Conservation (phyloP, 2,888 invertebrate genomes). For the Automeris io region DNA sequence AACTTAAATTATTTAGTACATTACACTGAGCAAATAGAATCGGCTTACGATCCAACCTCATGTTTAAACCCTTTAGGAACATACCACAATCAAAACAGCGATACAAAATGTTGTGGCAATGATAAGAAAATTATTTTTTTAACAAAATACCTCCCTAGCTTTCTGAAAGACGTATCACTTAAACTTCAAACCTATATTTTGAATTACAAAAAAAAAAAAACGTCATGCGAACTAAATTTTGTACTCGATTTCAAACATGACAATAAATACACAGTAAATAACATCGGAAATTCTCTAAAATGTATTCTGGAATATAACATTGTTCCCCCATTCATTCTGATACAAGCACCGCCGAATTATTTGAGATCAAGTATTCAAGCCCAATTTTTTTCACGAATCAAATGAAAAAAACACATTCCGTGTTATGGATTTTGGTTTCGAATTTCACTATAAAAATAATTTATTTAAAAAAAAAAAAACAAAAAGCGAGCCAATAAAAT, state of each 20-base stretch:
- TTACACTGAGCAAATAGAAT: conserved; percentile 4
- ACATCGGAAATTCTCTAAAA: background rate
- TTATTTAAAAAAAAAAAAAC: conserved; percentile 42
- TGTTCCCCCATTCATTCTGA: conserved; percentile 22
- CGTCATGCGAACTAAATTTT: background rate
- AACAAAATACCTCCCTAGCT: conserved; percentile 57
- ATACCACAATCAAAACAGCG: conserved; percentile 18
- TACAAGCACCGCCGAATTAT: conserved; percentile 43
- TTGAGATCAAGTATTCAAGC: conserved; percentile 71
- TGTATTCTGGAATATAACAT: background rate
- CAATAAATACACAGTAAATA: background rate
- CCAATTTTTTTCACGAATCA: conserved; percentile 49
- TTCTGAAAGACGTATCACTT: background rate
- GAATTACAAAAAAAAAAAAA: background rate
- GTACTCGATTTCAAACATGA: background rate
- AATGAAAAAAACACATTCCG: conserved; percentile 44
- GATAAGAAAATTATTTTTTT: conserved; percentile 62
- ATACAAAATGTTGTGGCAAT: conserved; percentile 64
- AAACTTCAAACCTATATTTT: background rate
- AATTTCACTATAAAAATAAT: conserved; percentile 66
- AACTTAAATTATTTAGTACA: conserved; percentile 5
- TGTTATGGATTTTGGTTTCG: conserved; percentile 70
- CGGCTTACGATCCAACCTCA: conserved; percentile 17
- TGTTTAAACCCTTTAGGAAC: conserved; percentile 19
- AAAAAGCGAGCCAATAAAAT: conserved; percentile 64